Base-by-base conservation (phyloP, 2,113 vertebrate species). In the Struthio camelus region DNA sequence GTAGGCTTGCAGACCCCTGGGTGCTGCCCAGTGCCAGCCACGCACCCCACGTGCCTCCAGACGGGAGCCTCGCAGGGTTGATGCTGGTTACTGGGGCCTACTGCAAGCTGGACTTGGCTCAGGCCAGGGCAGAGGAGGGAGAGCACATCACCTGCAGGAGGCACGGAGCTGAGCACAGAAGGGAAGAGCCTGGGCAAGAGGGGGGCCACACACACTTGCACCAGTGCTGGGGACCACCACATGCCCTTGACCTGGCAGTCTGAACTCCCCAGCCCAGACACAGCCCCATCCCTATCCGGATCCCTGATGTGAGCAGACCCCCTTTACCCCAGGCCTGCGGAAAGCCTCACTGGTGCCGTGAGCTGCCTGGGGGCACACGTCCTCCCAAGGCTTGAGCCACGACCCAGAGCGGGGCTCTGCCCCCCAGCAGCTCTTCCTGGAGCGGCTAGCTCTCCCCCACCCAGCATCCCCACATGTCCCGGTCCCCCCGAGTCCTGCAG, bases 101-200 rank as follows among this genome's bases (percentile, higher is more conserved):
- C 58, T 56, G 38, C 0, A 0, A 83, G 54, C 48, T 32, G 46
- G 75, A 11, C 27, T 6, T 0, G 0, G 66, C 66, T 7, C 38
- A 30, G 4, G 28, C 34, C 28, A 78, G 62, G 54, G 44, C 38
- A 66, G 44, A 85, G 34, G 42, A 89, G 71, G 70, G 69, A 87
- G 54, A 85, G 46, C 34, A 36, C 18, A 0, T 46, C 34, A 6
- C 14, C 22, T 13, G 53, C 25, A 28, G 53, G 7, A 27, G 53
- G 53, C 50, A 51, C 4, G 2, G 34, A 20, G 34, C 51, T 42
- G 34, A 76, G 64, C 25, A 32, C 53, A 80, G 16, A 14, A 25
- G 24, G 34, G 38, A 7, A 14, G 51, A 62, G 53, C 38, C 67
- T 23, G n/a, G n/a, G 62, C 0, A 1, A 44, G 14, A n/a, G 2